Evolutionary conservation across 2,888 invertebrate species (phyloP).

Genomic region (Nymphalis polychloros): DNA sequence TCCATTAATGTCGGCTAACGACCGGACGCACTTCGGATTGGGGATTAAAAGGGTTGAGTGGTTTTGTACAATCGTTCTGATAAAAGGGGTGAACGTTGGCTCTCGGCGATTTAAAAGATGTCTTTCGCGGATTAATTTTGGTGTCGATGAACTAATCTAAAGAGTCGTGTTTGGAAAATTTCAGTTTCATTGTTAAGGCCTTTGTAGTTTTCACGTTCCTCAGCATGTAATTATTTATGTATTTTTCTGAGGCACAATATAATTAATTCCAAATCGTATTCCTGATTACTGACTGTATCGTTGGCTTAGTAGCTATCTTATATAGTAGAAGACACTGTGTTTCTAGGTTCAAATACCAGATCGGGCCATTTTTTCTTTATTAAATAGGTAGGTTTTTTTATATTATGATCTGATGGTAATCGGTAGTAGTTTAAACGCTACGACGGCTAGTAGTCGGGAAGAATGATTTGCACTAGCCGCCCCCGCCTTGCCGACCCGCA

Average conservation of each 20-base stretch:
- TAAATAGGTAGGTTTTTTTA: no score
- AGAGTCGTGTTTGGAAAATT: slow-evolving; percentile 43
- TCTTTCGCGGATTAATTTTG: slow-evolving; percentile 64
- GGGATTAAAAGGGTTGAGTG: slow-evolving; percentile 81
- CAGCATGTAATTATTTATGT: not conserved
- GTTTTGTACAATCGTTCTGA: slow-evolving; percentile 79
- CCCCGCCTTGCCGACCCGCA: no score
- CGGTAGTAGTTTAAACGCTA: no score
- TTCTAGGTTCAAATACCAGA: no score
- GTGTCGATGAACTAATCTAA: slow-evolving; percentile 54
- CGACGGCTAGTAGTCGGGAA: no score
- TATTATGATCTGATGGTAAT: no score
- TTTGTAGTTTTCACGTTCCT: slow-evolving; percentile 3
- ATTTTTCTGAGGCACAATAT: not conserved
- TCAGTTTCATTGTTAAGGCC: slow-evolving; percentile 17
- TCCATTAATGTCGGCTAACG: slow-evolving; percentile 81
- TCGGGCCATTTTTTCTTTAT: no score
- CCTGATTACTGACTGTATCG: no score
- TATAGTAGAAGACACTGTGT: no score
- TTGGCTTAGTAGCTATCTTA: no score
- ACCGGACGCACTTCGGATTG: slow-evolving; percentile 79
- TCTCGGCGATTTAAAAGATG: slow-evolving; percentile 78
- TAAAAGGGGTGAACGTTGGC: slow-evolving; percentile 77
- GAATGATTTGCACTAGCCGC: no score
- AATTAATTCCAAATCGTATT: not conserved